Conservation (phyloP, 53 echinoderm and acorn worm genomes). For the Holothuria leucospilota region DNA sequence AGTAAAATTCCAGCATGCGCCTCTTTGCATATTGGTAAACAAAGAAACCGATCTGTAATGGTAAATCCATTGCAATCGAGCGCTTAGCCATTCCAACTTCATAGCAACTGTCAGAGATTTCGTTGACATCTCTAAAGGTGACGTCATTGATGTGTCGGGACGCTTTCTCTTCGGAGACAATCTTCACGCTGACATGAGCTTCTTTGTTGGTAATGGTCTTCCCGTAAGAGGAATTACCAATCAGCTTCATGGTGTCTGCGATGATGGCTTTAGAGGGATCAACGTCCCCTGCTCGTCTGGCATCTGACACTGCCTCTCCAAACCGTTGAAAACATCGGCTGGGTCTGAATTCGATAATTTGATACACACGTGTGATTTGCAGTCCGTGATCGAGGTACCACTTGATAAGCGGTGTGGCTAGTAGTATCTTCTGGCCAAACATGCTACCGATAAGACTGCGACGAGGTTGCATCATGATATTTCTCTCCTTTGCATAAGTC, state of each 20-base stretch:
- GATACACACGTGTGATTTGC: slow-evolving; percentile 18
- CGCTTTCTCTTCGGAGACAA: too few relatives aligned
- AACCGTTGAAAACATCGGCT: background rate
- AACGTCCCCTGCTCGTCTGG: slow-evolving; percentile 40
- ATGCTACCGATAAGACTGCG: slow-evolving; percentile 52
- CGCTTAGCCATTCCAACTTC: slow-evolving; percentile 44
- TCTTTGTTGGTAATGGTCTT: slow-evolving; percentile 64
- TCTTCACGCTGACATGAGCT: background rate
- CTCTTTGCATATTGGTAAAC: slow-evolving; percentile 22
- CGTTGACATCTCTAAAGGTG: slow-evolving; percentile 28
- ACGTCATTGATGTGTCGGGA: background rate
- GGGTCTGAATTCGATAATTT: slow-evolving; percentile 11
- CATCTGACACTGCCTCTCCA: slow-evolving; percentile 21
- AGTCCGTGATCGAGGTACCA: too few relatives aligned
- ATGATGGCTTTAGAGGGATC: slow-evolving; percentile 52
- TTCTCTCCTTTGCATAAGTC: slow-evolving; percentile 8
- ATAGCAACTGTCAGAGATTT: background rate
- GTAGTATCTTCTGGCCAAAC: slow-evolving; percentile 49
- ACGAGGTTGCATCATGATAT: slow-evolving; percentile 30
- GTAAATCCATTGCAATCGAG: slow-evolving; percentile 34
- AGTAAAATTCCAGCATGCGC: slow-evolving; percentile 60
- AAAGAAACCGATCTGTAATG: background rate
- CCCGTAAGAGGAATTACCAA: slow-evolving; percentile 68
- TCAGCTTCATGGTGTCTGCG: slow-evolving; percentile 59
- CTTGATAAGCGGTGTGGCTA: background rate